These are phyloP conservation scores for Lordiphosa fenestrarum DNA, from an alignment of 2,888 invertebrate genomes.

Conservation along the genomic window DNA sequence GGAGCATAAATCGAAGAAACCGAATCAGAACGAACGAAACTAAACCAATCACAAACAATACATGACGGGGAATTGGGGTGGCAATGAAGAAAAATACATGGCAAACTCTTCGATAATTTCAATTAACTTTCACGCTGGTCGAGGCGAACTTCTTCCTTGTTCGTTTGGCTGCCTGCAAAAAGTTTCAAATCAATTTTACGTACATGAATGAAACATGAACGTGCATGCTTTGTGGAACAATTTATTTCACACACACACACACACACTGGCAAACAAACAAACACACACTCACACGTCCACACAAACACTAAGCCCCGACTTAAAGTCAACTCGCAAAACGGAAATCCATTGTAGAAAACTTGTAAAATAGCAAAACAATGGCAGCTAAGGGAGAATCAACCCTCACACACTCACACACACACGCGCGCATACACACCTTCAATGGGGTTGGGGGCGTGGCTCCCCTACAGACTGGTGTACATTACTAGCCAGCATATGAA, in stretches of 20 bases:
- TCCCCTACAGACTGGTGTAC: slow-evolving; percentile 44
- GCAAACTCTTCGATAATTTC: slow-evolving; percentile 68
- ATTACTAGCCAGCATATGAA: slow-evolving; percentile 70
- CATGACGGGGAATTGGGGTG: slow-evolving; percentile 8
- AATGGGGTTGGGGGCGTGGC: no score
- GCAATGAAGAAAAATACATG: neutral
- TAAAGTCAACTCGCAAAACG: slow-evolving; percentile 39
- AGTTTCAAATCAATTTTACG: slow-evolving; percentile 69
- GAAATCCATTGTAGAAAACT: slow-evolving; percentile 73
- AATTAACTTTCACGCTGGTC: slow-evolving; percentile 57
- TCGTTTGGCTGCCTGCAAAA: slow-evolving; percentile 40
- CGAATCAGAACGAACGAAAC: slow-evolving; percentile 37
- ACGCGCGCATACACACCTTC: slow-evolving; percentile 19
- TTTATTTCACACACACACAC: slow-evolving; percentile 46
- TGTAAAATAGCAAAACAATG: slow-evolving; percentile 72
- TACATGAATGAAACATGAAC: slow-evolving; percentile 71
- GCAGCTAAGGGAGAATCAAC: slow-evolving; percentile 27
- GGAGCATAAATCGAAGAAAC: slow-evolving; percentile 18
- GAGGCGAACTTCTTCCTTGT: slow-evolving; percentile 41
- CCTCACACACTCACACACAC: slow-evolving; percentile 21
- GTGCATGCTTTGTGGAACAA: slow-evolving; percentile 60
- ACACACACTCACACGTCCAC: slow-evolving; percentile 22
- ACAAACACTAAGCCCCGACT: slow-evolving; percentile 25
- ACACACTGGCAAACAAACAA: slow-evolving; percentile 5
- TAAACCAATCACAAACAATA: slow-evolving; percentile 53